Base-by-base conservation (phyloP, 2,888 invertebrate genomes). In the Dicyrtomina minuta region DNA sequence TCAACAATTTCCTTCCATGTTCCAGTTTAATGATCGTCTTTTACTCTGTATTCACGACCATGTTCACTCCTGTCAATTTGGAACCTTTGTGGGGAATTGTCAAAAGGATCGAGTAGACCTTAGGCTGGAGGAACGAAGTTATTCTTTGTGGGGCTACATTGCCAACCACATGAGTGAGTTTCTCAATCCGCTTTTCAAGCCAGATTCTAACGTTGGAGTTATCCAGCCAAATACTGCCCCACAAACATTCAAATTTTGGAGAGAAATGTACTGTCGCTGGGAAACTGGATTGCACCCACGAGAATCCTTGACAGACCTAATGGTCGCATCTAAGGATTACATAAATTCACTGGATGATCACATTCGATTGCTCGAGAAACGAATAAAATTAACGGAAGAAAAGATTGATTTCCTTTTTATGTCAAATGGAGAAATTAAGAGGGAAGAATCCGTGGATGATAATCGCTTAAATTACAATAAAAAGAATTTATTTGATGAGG, bases 31-130 rank as follows among this genome's bases (percentile, higher is more conserved):
- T 82, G 98, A 99, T 82, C 86, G 89, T 20, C 98, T 96, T 82
- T 84, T 99, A 74, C 84, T 98, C 70, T 92, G 91, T 5, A 84
- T 99, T 27, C 97, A 98, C 81, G 98, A 99, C 83, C 95, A 97
- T 83, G 92, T 94, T 43, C 96, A 96, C 82, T 95, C 96, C 3
- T 96, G 96, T 80, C 95, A 98, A 83, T 96, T 91, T 83, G 99
- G 98, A 13, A 99, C 98, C 0, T 99, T 99, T 83, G 87, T 99
- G 66, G 98, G 98, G 1, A 99, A 99, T 84, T 96, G 96, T 82
- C 94, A 98, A 82, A 97, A 96, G 82, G 98, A 99, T 81, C 86
- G 98, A 44, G 82, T 92, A 17, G 92, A 93, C 80, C 85, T 96
- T 81, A 93, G 93, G 81, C 84, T 98, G 75, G 87, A 90, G 0